phyloP scores from a whole-genome alignment of 2,888 invertebrate genomes.

The Allophyes oxyacanthae region DNA sequence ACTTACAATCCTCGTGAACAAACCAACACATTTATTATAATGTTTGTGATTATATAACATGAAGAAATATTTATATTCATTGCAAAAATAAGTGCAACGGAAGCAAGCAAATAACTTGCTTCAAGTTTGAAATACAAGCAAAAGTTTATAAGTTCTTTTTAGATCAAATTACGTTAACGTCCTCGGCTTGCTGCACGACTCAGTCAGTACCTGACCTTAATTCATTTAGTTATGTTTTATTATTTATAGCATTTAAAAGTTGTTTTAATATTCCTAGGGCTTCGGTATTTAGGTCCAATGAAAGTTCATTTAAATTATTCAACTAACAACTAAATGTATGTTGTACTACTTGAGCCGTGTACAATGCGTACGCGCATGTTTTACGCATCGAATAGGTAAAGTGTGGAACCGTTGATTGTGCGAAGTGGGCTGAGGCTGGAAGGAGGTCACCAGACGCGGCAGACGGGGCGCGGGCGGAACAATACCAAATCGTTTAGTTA shows the following conservation, averaged over 20 bases:
- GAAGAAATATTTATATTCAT: background rate
- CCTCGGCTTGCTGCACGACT: conserved; percentile 12
- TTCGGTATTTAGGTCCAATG: conserved; percentile 45
- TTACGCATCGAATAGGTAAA: conserved; percentile 49
- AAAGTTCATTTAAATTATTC: conserved; percentile 40
- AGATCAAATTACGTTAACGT: conserved; percentile 29
- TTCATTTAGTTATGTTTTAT: conserved; percentile 3
- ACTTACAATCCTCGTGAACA: no score
- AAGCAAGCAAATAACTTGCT: conserved; percentile 8
- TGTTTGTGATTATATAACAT: no score
- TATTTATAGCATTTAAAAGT: conserved; percentile 15
- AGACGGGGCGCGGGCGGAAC: conserved; percentile 62
- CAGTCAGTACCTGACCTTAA: conserved; percentile 8
- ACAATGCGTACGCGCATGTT: conserved; percentile 43
- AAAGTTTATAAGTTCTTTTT: conserved; percentile 12
- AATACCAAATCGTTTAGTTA: conserved; percentile 49
- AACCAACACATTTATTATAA: no score
- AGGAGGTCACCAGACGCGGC: conserved; percentile 65
- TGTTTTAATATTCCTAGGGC: conserved; percentile 24
- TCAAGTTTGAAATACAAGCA: conserved; percentile 18
- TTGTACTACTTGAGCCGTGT: conserved; percentile 31
- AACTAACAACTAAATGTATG: conserved; percentile 28
- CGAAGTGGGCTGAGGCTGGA: conserved; percentile 43
- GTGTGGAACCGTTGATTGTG: conserved; percentile 51
- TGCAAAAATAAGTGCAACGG: conserved; percentile 11